Evolutionary conservation across 2,113 vertebrate species (phyloP).

Genomic region (Coptodon bakossiorum): DNA sequence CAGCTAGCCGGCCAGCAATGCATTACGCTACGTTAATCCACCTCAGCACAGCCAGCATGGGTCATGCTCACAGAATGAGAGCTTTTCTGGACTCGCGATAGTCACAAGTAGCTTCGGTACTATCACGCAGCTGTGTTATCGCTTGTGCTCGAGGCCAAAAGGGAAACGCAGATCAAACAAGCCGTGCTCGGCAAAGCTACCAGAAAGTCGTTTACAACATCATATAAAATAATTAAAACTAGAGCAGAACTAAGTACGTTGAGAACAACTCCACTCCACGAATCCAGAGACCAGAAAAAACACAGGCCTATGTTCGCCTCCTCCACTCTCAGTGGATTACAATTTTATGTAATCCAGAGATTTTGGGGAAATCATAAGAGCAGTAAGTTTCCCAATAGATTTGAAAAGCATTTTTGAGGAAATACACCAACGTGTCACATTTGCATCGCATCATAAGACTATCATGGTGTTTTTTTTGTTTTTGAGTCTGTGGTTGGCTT

Average conservation of each 20-base stretch:
- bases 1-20: slow-evolving; percentile 26
- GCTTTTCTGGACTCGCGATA: slow-evolving; percentile 27
- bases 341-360: background rate
- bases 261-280: background rate
- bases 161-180: slow-evolving; percentile 12
- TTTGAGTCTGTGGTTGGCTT: background rate
- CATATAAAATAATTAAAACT: background rate
- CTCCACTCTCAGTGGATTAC: background rate
- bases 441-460: background rate
- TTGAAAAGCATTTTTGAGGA: background rate
- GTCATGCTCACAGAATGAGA: slow-evolving; percentile 31
- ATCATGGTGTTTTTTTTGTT: background rate
- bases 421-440: background rate
- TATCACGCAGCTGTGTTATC: slow-evolving; percentile 28
- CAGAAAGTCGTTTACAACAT: background rate
- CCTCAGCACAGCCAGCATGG: slow-evolving; percentile 34
- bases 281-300: background rate
- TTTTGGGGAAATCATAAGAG: background rate
- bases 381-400: background rate
- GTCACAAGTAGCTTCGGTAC: slow-evolving; percentile 36
- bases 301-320: background rate
- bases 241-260: background rate
- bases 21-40: slow-evolving; percentile 21
- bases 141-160: slow-evolving; percentile 4
- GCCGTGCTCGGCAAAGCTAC: background rate